phyloP scores from a whole-genome alignment of 2,797 vertebrate genomes.

The Epinephelus awoara region DNA sequence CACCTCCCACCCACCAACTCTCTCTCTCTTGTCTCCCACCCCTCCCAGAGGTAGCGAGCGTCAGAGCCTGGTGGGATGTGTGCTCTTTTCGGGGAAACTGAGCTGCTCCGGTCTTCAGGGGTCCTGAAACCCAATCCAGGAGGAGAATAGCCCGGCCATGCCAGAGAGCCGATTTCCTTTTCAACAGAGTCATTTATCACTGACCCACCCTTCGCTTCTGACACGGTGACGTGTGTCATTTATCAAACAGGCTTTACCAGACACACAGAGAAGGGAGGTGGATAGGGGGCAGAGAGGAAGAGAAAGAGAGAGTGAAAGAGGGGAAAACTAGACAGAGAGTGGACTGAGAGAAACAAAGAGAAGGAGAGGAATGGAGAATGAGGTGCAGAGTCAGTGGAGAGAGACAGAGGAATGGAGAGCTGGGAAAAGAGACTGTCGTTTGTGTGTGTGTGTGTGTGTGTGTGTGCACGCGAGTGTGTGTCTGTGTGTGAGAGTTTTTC shows the following conservation, averaged over 20 bases:
- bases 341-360: slow-evolving; percentile 72
- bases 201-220: slow-evolving; percentile 96
- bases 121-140: slow-evolving; percentile 96
- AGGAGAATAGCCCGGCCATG: slow-evolving; percentile 93
- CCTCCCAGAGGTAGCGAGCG: slow-evolving; percentile 73
- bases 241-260: slow-evolving; percentile 95
- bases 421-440: slow-evolving; percentile 26
- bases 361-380: slow-evolving; percentile 72
- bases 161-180: slow-evolving; percentile 99
- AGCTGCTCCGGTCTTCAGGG: slow-evolving; percentile 87
- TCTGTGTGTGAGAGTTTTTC: slow-evolving; percentile 68
- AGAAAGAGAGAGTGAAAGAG: slow-evolving; percentile 70
- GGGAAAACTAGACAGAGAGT: slow-evolving; percentile 66
- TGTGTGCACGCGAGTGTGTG: not conserved
- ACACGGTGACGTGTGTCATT: slow-evolving; percentile 99
- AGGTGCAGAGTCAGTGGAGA: slow-evolving; percentile 66
- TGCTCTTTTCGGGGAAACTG: slow-evolving; percentile 84
- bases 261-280: slow-evolving; percentile 80
- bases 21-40: slow-evolving; percentile 56
- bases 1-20: slow-evolving; percentile 40
- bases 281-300: slow-evolving; percentile 62
- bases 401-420: slow-evolving; percentile 56
- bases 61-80: slow-evolving; percentile 83
- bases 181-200: slow-evolving; percentile 98
- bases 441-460: slow-evolving; percentile 22